A percentile compares a stretch with the other conserved stretches of the same genome.
phyloP scores from a whole-genome alignment of 1,140 invertebrate genomes.

The Schlechtendalia chinensis region DNA sequence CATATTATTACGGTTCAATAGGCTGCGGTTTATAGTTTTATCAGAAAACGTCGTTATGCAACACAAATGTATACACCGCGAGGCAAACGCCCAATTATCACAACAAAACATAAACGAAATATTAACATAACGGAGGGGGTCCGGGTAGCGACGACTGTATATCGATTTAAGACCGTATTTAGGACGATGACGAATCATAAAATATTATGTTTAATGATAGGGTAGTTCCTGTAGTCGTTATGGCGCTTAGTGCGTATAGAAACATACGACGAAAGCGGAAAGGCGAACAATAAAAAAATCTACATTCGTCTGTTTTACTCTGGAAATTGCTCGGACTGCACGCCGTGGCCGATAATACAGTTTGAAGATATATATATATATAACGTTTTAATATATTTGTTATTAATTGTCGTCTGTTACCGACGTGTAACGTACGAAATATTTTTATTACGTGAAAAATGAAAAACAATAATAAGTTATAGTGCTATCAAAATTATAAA shows the following conservation, averaged over 20 bases:
- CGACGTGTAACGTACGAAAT: neutral
- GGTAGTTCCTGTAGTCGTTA: slow-evolving; percentile 18
- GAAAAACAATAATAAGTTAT: too few relatives aligned
- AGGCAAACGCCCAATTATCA: neutral
- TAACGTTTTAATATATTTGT: neutral
- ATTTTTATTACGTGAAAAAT: too few relatives aligned
- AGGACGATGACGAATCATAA: slow-evolving; percentile 11
- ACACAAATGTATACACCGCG: neutral
- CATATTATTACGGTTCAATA: too few relatives aligned
- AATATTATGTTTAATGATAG: neutral
- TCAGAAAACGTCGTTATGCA: too few relatives aligned
- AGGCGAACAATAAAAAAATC: neutral
- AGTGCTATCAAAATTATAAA: too few relatives aligned
- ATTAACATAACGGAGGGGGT: neutral
- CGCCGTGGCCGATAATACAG: too few relatives aligned
- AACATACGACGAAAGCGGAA: neutral
- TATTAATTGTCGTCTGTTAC: neutral
- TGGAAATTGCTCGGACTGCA: too few relatives aligned
- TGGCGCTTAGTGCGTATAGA: neutral
- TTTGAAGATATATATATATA: too few relatives aligned
- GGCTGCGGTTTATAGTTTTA: too few relatives aligned
- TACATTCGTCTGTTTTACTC: neutral
- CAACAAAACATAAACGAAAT: neutral
- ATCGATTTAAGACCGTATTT: neutral
- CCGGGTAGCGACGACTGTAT: neutral